These are phyloP conservation scores for Pristiophorus japonicus DNA, from an alignment of 2,113 vertebrate genomes.

Conservation along the genomic window DNA sequence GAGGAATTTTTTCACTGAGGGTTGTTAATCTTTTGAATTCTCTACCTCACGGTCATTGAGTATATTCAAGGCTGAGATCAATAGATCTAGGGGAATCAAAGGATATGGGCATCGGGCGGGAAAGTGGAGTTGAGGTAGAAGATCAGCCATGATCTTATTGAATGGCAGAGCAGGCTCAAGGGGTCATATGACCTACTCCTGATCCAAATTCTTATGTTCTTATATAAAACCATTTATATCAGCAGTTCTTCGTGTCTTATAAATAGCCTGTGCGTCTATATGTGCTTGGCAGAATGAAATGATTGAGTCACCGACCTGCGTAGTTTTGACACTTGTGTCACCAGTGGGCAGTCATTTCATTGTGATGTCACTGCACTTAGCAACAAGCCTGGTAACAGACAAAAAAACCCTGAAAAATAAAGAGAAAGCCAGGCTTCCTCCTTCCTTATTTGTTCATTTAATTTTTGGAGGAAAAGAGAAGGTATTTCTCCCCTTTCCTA, in stretches of 20 bases:
- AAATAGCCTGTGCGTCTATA: too few relatives aligned
- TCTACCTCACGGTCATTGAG: too few relatives aligned
- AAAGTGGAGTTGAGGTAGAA: too few relatives aligned
- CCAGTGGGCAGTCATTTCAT: not conserved
- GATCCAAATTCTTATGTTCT: too few relatives aligned
- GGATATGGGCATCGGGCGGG: too few relatives aligned
- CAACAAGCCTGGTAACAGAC: conserved; percentile 19
- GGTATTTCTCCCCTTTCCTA: not conserved
- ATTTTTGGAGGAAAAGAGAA: not conserved
- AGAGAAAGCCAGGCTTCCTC: not conserved
- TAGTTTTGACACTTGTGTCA: not conserved
- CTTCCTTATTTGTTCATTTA: not conserved
- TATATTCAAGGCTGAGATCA: too few relatives aligned
- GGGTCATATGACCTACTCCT: too few relatives aligned
- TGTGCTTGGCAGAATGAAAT: not conserved
- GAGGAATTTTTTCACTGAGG: too few relatives aligned
- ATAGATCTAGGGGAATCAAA: too few relatives aligned
- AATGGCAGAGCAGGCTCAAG: too few relatives aligned
- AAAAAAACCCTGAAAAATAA: not conserved
- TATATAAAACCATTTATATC: not conserved
- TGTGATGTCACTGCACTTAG: not conserved
- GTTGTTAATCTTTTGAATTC: too few relatives aligned
- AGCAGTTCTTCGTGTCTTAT: not conserved
- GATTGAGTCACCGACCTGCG: not conserved
- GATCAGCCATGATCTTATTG: too few relatives aligned